A percentile compares a stretch with the other conserved stretches of the same genome.
phyloP scores from a whole-genome alignment of 1,140 invertebrate genomes.

The Hycleus phaleratus region DNA sequence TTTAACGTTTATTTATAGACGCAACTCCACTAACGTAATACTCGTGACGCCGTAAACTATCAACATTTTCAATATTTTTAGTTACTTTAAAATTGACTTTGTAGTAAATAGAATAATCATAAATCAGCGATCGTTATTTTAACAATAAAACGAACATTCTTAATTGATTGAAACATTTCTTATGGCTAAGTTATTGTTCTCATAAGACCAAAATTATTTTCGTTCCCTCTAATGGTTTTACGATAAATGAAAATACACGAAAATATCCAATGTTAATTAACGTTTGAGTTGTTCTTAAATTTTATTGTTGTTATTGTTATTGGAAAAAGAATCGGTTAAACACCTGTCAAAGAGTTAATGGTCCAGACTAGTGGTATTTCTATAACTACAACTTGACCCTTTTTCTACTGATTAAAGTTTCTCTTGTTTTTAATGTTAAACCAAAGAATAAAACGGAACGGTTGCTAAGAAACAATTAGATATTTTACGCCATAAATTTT shows the following conservation, averaged over 20 bases:
- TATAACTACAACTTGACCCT: not conserved
- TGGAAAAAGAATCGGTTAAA: too few relatives aligned
- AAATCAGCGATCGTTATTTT: not conserved
- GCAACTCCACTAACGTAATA: conserved; percentile 17
- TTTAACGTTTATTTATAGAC: conserved; percentile 15
- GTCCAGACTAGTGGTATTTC: not conserved
- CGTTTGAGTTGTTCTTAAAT: too few relatives aligned
- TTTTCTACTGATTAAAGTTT: not conserved
- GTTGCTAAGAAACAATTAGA: too few relatives aligned
- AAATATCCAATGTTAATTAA: too few relatives aligned
- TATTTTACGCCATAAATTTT: too few relatives aligned
- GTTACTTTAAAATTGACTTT: conserved; percentile 12
- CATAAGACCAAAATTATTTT: conserved; percentile 1
- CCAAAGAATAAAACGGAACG: too few relatives aligned
- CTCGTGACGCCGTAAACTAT: conserved; percentile 11
- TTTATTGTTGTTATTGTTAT: too few relatives aligned
- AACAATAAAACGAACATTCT: too few relatives aligned
- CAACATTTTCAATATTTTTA: conserved; percentile 13
- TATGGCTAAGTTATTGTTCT: conserved; percentile 1
- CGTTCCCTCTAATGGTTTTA: too few relatives aligned
- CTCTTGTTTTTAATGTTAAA: not conserved
- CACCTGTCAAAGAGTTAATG: too few relatives aligned
- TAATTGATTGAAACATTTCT: not conserved
- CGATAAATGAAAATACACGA: too few relatives aligned
- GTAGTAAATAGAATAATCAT: conserved; percentile 11